Conservation (phyloP, 2,888 invertebrate species). For the Drosophila hamatofila region DNA sequence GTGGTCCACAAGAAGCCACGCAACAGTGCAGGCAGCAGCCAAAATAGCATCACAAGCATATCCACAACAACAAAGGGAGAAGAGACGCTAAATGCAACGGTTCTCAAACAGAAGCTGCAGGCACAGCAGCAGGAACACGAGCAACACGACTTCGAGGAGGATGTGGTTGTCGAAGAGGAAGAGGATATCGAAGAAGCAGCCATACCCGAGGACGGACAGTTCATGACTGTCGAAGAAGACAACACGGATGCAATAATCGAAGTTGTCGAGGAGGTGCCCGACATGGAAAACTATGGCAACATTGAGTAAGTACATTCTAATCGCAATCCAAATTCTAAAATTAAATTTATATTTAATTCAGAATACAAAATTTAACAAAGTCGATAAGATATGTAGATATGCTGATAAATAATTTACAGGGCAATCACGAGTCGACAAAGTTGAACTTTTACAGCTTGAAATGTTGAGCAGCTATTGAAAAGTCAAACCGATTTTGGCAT, state of each 20-base stretch:
- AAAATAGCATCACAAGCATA: constrained; percentile 23
- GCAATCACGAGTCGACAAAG: constrained; percentile 22
- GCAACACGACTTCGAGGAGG: constrained; percentile 39
- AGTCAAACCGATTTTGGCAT: background rate
- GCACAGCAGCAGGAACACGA: constrained; percentile 2
- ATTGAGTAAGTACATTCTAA: constrained; percentile 56
- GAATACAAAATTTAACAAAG: background rate
- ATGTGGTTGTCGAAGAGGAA: constrained; percentile 41
- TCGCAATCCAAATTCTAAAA: background rate
- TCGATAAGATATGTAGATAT: background rate
- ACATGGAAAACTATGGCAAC: constrained; percentile 57
- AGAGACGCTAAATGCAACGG: background rate
- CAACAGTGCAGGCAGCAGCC: constrained; percentile 23
- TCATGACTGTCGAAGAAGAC: constrained; percentile 56
- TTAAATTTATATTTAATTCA: background rate
- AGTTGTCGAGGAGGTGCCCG: constrained; percentile 65
- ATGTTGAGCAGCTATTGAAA: constrained; percentile 12
- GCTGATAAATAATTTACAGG: constrained; percentile 10
- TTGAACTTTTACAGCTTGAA: background rate
- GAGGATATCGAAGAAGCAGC: constrained; percentile 17
- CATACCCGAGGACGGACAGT: constrained; percentile 27
- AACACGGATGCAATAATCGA: constrained; percentile 71
- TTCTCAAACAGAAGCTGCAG: constrained; percentile 9
- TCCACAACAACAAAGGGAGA: background rate
- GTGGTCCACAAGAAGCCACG: constrained; percentile 71